A percentile compares a stretch with the other conserved stretches of the same genome.
These are phyloP conservation scores for Eulemur albifrons DNA, from an alignment of 2,797 vertebrate species.

Conservation along the genomic window DNA sequence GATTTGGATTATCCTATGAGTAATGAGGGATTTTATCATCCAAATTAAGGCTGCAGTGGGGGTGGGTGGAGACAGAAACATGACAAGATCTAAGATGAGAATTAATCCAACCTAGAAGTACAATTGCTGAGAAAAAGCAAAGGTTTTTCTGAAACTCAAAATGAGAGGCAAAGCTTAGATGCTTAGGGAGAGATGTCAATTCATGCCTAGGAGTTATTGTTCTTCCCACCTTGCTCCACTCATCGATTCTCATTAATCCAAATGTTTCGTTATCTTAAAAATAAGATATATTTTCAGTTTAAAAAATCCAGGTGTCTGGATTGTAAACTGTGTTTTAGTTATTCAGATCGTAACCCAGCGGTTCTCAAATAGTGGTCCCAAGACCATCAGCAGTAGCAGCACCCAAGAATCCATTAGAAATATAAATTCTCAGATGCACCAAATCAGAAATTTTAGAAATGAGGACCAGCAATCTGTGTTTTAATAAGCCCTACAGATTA, in stretches of 20 bases:
- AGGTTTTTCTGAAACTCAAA: conserved; percentile 13
- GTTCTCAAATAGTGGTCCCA: background rate
- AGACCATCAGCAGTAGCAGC: background rate
- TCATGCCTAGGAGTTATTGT: background rate
- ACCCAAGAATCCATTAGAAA: background rate
- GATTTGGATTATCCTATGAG: background rate
- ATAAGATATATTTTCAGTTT: background rate
- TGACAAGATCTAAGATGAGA: background rate
- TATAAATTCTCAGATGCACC: background rate
- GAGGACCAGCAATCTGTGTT: background rate
- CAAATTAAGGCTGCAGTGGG: background rate
- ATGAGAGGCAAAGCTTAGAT: background rate
- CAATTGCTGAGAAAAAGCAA: background rate
- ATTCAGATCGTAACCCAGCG: background rate
- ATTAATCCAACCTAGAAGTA: conserved; percentile 3
- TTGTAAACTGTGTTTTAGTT: background rate
- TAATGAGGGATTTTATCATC: background rate
- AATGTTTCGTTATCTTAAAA: conserved; percentile 6
- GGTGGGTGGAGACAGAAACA: background rate
- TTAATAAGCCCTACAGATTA: background rate
- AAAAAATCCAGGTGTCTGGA: background rate
- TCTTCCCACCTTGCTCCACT: background rate
- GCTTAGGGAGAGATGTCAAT: background rate
- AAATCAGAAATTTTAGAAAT: background rate
- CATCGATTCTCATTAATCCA: background rate